Evolutionary conservation across 2,797 vertebrate genomes (phyloP).

Genomic region (Epinephelus awoara): DNA sequence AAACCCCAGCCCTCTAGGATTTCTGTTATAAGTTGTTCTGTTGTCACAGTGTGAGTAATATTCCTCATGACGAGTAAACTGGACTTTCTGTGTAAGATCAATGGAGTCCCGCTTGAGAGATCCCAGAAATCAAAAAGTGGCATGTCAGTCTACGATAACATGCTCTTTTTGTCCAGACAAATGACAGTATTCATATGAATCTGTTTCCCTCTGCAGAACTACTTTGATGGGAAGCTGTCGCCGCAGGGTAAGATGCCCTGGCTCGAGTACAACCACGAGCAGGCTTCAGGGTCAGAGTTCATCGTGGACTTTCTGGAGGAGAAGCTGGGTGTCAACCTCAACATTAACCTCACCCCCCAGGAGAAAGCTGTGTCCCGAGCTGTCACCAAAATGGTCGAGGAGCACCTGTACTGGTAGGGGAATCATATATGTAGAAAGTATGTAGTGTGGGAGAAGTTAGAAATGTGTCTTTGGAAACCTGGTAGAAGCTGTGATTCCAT

Average conservation of each 20-base stretch:
- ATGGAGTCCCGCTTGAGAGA: background rate
- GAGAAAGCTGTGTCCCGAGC: slow-evolving; percentile 95
- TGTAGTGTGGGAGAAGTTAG: background rate
- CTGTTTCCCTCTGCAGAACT: slow-evolving; percentile 87
- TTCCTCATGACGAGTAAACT: background rate
- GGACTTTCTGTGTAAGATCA: background rate
- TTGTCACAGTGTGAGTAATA: background rate
- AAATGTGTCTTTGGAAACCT: background rate
- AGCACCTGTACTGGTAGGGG: slow-evolving; percentile 97
- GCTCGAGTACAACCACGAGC: slow-evolving; percentile 97
- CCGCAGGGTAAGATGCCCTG: slow-evolving; percentile 99
- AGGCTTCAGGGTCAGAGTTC: slow-evolving; percentile 96
- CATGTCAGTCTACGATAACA: background rate
- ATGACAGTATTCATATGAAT: background rate
- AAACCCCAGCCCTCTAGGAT: background rate
- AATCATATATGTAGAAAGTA: background rate
- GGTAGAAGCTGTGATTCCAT: background rate
- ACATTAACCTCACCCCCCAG: slow-evolving; percentile 92
- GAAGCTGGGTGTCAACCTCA: slow-evolving; percentile 96
- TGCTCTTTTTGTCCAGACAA: background rate
- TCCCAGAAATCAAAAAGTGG: background rate
- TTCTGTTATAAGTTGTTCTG: background rate
- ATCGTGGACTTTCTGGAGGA: slow-evolving; percentile 99
- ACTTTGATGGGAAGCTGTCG: slow-evolving; percentile 98
- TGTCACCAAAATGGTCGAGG: slow-evolving; percentile 97